Conservation (phyloP, 2,888 invertebrate genomes). For the Cerceris rybyensis region DNA sequence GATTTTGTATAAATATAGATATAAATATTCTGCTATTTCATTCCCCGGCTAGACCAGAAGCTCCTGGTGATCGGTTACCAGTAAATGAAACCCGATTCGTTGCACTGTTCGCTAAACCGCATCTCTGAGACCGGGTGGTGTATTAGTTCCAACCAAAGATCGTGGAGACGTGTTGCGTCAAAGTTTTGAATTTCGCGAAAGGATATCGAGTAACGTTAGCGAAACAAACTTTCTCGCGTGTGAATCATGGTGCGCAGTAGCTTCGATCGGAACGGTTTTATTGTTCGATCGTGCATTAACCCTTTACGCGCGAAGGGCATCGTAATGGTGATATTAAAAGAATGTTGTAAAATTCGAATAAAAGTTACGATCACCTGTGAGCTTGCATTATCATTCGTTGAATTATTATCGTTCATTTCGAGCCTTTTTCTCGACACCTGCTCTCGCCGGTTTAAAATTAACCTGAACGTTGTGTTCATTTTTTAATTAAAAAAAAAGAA, state of each 20-base stretch:
- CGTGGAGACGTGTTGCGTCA: constrained; percentile 4
- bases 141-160: constrained; percentile 35
- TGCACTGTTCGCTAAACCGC: constrained; percentile 42
- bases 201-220: constrained; percentile 40
- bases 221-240: constrained; percentile 12
- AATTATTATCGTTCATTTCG: no score
- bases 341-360: no score
- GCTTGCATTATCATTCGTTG: no score
- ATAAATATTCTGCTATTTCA: constrained; percentile 1
- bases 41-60: constrained; percentile 30
- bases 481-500: no score
- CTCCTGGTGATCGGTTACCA: constrained; percentile 8
- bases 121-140: constrained; percentile 3
- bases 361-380: no score
- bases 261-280: background rate
- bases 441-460: no score
- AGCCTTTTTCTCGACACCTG: no score
- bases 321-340: no score
- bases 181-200: constrained; percentile 32
- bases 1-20: no score
- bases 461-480: no score
- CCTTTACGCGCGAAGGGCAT: no score
- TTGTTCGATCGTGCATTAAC: background rate
- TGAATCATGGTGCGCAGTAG: constrained; percentile 1
- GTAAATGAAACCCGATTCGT: constrained; percentile 49